Base-by-base conservation (phyloP, 2,888 invertebrate species). In the Aspidiotus rigidus region DNA sequence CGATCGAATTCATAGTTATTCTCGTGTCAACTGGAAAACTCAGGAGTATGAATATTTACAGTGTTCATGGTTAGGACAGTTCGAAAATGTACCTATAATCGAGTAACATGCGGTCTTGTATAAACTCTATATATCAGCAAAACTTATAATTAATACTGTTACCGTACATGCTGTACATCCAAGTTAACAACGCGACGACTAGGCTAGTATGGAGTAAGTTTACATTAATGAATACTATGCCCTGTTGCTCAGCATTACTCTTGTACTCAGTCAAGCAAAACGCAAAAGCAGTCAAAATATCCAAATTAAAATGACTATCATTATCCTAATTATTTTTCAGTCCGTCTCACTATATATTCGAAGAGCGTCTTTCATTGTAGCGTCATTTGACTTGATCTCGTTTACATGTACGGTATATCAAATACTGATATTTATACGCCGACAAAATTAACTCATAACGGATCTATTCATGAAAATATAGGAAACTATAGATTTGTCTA, bases 131-230 rank as follows among this genome's bases (percentile, higher is more conserved):
- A 13, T 53, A 16, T 41, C 60, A 60, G 17, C 28, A 39, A 40
- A 64, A 11, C 55, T 64, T 64, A 64, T 64, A 64, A 64, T 64
- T 64, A 64, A 64, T 17, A n/a, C 16, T 28, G 28, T 28, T 28
- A 28, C 28, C 11, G 10, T 42, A 15, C 17, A 62, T 2, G 62
- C 7, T 61, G 13, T 61, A 17, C n/a, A 59, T 59, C 28, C 28
- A 28, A 28, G 28, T 28, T 28, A 28, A 28, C 28, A 28, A 28
- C 28, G 28, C 28, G 28, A 28, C 28, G 28, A 28, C 28, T 28
- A 28, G 28, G 5, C 28, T 28, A 28, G 28, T 3, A 28, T 28
- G 5, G 28, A 28, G 28, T 28, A 28, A 28, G 28, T 28, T 28
- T 5, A 28, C 28, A 28, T 28, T 28, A 28, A 28, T 28, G 28